phyloP scores from a whole-genome alignment of 2,797 vertebrate species.

The Anableps anableps region DNA sequence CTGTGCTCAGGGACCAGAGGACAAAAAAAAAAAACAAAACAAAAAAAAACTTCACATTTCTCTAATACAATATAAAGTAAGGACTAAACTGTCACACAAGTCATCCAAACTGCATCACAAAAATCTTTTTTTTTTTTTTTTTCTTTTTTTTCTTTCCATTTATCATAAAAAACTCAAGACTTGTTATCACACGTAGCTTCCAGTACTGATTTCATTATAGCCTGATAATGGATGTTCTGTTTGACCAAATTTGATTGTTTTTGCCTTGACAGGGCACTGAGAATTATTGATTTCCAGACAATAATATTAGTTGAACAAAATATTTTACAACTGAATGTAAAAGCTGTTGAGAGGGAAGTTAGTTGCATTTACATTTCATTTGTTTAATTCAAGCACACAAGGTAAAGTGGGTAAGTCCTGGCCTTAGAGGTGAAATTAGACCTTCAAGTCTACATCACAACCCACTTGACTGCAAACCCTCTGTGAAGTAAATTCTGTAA shows the following conservation, averaged over 20 bases:
- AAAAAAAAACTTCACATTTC: neutral
- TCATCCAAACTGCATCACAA: neutral
- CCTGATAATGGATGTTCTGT: neutral
- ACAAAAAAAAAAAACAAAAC: neutral
- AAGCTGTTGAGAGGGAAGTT: neutral
- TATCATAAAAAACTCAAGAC: neutral
- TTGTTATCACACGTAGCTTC: no score
- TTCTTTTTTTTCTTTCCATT: no score
- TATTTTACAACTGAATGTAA: neutral
- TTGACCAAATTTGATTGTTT: neutral
- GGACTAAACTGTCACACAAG: neutral
- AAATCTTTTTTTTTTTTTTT: neutral
- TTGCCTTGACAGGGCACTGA: neutral
- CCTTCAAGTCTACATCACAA: neutral
- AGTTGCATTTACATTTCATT: neutral
- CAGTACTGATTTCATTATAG: no score
- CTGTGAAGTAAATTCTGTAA: neutral
- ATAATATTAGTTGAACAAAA: neutral
- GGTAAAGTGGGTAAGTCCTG: neutral
- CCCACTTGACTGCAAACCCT: neutral
- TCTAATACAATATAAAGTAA: neutral
- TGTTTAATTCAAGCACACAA: neutral
- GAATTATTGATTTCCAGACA: neutral
- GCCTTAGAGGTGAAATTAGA: neutral
- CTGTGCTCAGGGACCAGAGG: neutral